These are phyloP conservation scores for Agonopterix subpropinquella DNA, from an alignment of 2,888 invertebrate species.

Conservation along the genomic window DNA sequence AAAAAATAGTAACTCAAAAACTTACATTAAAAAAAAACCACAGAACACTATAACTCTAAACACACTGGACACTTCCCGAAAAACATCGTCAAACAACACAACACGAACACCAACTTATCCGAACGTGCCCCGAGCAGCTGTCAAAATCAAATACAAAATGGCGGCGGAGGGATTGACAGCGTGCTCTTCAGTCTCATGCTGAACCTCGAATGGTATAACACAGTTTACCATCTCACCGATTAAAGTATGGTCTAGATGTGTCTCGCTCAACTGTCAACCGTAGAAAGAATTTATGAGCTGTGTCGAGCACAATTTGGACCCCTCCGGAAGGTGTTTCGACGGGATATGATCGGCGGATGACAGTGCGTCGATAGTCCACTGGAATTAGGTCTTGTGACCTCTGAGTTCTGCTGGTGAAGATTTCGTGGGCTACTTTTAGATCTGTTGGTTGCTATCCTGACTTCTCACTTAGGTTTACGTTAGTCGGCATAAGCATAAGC, in stretches of 20 bases:
- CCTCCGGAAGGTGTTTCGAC: constrained; percentile 51
- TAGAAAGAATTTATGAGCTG: constrained; percentile 71
- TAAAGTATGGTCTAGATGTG: constrained; percentile 46
- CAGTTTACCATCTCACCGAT: background rate
- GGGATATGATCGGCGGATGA: constrained; percentile 25
- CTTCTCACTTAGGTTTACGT: too few species aligned
- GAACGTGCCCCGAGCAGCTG: constrained; percentile 5
- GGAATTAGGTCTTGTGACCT: too few species aligned
- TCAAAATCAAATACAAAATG: constrained; percentile 28
- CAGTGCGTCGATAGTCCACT: background rate
- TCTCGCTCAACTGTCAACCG: constrained; percentile 58
- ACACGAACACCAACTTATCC: constrained; percentile 18
- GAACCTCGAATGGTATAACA: constrained; percentile 33
- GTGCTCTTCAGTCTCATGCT: constrained; percentile 56
- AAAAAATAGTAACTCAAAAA: background rate
- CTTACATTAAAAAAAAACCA: constrained; percentile 1
- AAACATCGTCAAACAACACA: constrained; percentile 18
- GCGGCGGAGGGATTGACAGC: constrained; percentile 32
- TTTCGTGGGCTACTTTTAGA: too few species aligned
- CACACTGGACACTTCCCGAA: constrained; percentile 26
- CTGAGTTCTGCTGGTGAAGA: too few species aligned
- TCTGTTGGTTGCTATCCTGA: too few species aligned
- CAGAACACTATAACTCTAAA: constrained; percentile 4
- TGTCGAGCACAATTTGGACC: constrained; percentile 34
- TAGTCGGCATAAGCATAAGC: too few species aligned